Conservation (phyloP, 1,140 invertebrate species). For the Brachionus calyciflorus region DNA sequence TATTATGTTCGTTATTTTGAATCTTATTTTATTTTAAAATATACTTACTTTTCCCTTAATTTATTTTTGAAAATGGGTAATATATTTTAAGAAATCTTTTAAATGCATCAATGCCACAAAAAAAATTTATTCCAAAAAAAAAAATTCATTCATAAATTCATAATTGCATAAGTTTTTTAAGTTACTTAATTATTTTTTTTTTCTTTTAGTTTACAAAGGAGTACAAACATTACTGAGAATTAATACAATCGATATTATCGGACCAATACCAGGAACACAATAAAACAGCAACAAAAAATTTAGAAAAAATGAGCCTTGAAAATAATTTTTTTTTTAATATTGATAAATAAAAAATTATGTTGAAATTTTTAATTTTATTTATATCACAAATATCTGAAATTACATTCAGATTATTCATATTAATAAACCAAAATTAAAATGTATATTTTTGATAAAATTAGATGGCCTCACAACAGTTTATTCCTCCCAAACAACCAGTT, state of each 20-base stretch:
- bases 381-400: background rate
- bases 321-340: constrained; percentile 3
- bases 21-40: no score
- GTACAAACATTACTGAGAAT: constrained; percentile 36
- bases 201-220: constrained; percentile 29
- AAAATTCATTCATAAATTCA: no score
- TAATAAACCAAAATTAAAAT: no score
- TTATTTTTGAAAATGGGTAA: no score
- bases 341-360: background rate
- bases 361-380: background rate
- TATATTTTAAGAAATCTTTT: no score
- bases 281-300: background rate
- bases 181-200: background rate
- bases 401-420: constrained; percentile 2
- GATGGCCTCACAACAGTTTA: constrained; percentile 33
- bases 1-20: no score
- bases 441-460: background rate
- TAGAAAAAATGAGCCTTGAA: no score
- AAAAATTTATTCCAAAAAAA: no score
- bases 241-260: constrained; percentile 32
- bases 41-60: no score
- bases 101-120: no score
- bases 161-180: no score
- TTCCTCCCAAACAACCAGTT: constrained; percentile 3
- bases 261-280: constrained; percentile 12